A percentile compares a stretch with the other conserved stretches of the same genome.
These are phyloP conservation scores for Patella depressa DNA, from an alignment of 2,888 invertebrate genomes.

Conservation along the genomic window DNA sequence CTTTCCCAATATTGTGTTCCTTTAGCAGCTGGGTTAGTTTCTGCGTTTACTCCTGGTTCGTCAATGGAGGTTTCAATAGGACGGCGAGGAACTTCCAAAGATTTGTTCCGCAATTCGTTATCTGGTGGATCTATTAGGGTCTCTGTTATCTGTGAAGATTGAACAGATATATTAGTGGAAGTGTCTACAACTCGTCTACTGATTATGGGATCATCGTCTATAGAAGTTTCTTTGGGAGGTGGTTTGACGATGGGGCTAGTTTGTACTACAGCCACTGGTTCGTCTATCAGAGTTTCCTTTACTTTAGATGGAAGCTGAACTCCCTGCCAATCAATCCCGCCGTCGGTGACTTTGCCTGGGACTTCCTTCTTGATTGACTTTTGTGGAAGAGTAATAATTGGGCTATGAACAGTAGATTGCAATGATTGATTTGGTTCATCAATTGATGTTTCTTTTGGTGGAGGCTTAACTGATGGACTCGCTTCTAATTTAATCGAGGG, in stretches of 20 bases:
- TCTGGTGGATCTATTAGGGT: neutral
- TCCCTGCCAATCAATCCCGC: neutral
- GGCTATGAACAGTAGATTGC: neutral
- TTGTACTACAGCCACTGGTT: neutral
- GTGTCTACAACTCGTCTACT: neutral
- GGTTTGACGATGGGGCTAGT: neutral
- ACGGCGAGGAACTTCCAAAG: too few species aligned
- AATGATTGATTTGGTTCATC: neutral
- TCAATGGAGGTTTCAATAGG: slow-evolving; percentile 27
- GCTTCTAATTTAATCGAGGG: neutral
- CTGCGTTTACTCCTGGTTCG: neutral
- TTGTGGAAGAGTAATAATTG: neutral
- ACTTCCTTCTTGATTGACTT: neutral
- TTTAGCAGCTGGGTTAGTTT: slow-evolving; percentile 6
- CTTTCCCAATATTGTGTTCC: slow-evolving; percentile 22
- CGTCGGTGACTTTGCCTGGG: neutral
- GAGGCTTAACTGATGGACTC: neutral
- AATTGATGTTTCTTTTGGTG: neutral
- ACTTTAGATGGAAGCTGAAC: neutral
- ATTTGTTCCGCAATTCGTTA: neutral
- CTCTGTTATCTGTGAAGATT: neutral
- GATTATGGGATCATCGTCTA: neutral
- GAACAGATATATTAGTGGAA: neutral
- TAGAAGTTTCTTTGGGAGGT: neutral
- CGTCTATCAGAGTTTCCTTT: neutral